Evolutionary conservation across 1,140 invertebrate species (phyloP).

Genomic region (Drosophila pachea): DNA sequence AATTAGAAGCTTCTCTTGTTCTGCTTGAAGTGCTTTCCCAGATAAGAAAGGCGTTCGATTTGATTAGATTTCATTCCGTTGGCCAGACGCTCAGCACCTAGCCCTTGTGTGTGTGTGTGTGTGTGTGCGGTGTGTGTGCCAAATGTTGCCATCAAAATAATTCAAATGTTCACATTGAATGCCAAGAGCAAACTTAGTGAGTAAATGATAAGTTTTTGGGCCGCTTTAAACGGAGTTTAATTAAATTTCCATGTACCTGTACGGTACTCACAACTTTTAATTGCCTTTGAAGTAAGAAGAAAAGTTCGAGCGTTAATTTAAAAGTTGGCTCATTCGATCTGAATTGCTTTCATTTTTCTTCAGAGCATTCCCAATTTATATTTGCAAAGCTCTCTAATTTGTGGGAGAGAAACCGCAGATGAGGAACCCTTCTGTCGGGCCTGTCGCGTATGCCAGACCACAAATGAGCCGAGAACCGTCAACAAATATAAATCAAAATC

Average conservation of each 20-base stretch:
- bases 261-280: slow-evolving; percentile 5
- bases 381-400: background rate
- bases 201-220: background rate
- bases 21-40: slow-evolving; percentile 18
- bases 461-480: slow-evolving; percentile 39
- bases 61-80: slow-evolving; percentile 14
- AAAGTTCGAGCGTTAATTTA: slow-evolving; percentile 18
- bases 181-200: no score
- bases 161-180: background rate
- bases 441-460: slow-evolving; percentile 15
- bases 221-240: slow-evolving; percentile 1
- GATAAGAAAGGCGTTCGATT: slow-evolving; percentile 24
- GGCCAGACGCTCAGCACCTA: no score
- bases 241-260: slow-evolving; percentile 5
- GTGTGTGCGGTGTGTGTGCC: background rate
- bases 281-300: slow-evolving; percentile 30
- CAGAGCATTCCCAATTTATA: slow-evolving; percentile 4
- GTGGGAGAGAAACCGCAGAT: no score
- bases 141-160: background rate
- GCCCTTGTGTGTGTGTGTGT: background rate
- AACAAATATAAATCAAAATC: slow-evolving; percentile 50
- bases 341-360: slow-evolving; percentile 3
- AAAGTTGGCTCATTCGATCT: slow-evolving; percentile 19
- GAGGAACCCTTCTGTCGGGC: background rate
- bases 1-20: background rate